A percentile compares a stretch with the other conserved stretches of the same genome.
Evolutionary conservation across 64 coral and sea anemone species (phyloP).

Genomic region (Montipora cactus): DNA sequence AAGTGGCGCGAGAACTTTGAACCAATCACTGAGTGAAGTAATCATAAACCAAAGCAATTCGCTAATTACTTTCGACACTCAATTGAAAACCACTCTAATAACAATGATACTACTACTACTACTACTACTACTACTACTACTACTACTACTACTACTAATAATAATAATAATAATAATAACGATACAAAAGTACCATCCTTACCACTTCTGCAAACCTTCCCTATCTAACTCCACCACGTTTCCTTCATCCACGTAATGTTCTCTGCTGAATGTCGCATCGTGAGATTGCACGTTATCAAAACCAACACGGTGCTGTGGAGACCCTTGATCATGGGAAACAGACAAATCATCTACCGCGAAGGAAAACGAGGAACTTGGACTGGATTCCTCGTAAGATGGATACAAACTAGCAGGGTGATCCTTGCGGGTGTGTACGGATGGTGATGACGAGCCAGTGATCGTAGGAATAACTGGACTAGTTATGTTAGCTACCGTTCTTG

Average conservation of each 20-base stretch:
- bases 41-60: too few relatives aligned
- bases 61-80: too few relatives aligned
- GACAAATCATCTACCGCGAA: not conserved
- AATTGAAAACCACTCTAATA: too few relatives aligned
- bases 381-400: not conserved
- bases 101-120: too few relatives aligned
- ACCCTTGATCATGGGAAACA: not conserved
- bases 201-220: constrained; percentile 81
- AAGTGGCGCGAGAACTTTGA: too few relatives aligned
- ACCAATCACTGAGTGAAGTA: too few relatives aligned
- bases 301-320: not conserved
- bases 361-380: not conserved
- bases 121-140: too few relatives aligned
- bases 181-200: not conserved
- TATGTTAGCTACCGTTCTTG: not conserved
- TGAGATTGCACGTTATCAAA: not conserved
- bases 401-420: not conserved
- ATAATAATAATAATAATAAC: too few relatives aligned
- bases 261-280: not conserved
- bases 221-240: constrained; percentile 69
- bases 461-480: not conserved
- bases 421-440: not conserved
- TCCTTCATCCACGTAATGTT: constrained; percentile 25
- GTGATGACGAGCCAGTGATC: not conserved
- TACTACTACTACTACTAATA: too few relatives aligned